Percentiles rank a stretch among this genome's conserved stretches.
Evolutionary conservation across 2,113 vertebrate genomes (phyloP).

Genomic region (Gobio gobio): DNA sequence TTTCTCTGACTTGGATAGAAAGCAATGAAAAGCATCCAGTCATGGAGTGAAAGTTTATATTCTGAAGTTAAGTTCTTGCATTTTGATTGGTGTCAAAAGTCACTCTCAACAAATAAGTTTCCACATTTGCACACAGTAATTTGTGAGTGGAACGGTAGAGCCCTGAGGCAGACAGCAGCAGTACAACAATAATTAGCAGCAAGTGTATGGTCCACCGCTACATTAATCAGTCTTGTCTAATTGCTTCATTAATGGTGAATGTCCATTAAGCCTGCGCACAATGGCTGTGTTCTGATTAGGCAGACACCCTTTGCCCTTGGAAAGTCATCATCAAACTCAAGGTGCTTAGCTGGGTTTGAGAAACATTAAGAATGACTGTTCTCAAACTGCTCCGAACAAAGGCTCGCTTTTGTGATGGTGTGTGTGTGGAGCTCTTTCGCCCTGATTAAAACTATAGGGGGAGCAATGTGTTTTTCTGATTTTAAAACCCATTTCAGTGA

Average conservation of each 20-base stretch:
- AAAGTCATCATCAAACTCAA: slow-evolving; percentile 31
- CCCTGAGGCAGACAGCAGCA: slow-evolving; percentile 35
- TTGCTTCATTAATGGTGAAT: slow-evolving; percentile 57
- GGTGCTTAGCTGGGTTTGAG: not conserved
- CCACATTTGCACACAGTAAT: not conserved
- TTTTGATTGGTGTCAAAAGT: slow-evolving; percentile 21
- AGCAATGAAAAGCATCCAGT: not conserved
- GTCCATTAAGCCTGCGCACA: slow-evolving; percentile 52
- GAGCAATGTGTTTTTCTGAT: not conserved
- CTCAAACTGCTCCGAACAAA: slow-evolving; percentile 1
- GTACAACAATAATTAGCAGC: slow-evolving; percentile 48
- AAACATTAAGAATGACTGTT: not conserved
- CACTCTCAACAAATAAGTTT: not conserved
- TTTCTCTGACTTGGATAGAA: not conserved
- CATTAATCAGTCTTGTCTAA: slow-evolving; percentile 61
- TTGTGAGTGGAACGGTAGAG: not conserved
- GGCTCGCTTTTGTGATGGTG: not conserved
- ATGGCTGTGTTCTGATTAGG: slow-evolving; percentile 43
- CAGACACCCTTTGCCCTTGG: slow-evolving; percentile 31
- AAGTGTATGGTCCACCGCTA: slow-evolving; percentile 47
- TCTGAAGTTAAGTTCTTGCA: not conserved
- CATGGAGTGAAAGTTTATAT: not conserved
- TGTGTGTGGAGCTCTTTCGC: slow-evolving; percentile 28
- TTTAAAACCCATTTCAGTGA: slow-evolving; percentile 33
- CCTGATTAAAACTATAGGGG: slow-evolving; percentile 37